phyloP scores from a whole-genome alignment of 2,888 invertebrate species.

The Melipona beecheii region DNA sequence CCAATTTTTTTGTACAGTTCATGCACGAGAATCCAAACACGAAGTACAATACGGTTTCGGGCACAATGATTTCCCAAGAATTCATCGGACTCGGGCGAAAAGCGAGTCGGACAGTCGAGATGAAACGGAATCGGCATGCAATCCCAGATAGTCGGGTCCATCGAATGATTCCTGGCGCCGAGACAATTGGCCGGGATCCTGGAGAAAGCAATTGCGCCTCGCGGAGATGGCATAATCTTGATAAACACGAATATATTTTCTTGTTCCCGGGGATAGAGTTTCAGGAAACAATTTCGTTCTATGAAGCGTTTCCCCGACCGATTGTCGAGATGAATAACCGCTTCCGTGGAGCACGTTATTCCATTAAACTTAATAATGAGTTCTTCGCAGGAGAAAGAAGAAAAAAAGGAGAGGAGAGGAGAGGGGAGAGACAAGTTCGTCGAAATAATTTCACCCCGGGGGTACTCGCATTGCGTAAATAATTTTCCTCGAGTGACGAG shows the following conservation, averaged over 20 bases:
- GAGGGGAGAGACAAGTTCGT: background rate
- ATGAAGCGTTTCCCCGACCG: background rate
- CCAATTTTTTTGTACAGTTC: background rate
- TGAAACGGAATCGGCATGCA: conserved; percentile 7
- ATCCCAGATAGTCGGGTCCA: conserved; percentile 12
- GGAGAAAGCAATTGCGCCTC: conserved; percentile 28
- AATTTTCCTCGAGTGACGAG: conserved; percentile 6
- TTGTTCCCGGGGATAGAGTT: conserved; percentile 5
- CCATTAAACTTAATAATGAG: conserved; percentile 3
- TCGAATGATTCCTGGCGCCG: conserved; percentile 47
- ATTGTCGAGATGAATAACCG: background rate
- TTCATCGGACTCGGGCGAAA: background rate
- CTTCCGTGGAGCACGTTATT: background rate
- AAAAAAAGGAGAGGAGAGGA: background rate
- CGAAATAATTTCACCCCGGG: conserved; percentile 4
- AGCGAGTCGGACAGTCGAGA: conserved; percentile 24
- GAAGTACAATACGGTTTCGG: no score
- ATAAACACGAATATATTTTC: conserved; percentile 38
- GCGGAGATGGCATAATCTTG: conserved; percentile 27
- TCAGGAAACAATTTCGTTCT: conserved; percentile 21
- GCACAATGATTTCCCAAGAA: background rate
- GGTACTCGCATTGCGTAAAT: conserved; percentile 1
- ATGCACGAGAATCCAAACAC: background rate
- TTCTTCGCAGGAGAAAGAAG: background rate
- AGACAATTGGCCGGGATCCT: conserved; percentile 43